phyloP scores from a whole-genome alignment of 2,113 vertebrate species.

The Drymodes brunneopygia region DNA sequence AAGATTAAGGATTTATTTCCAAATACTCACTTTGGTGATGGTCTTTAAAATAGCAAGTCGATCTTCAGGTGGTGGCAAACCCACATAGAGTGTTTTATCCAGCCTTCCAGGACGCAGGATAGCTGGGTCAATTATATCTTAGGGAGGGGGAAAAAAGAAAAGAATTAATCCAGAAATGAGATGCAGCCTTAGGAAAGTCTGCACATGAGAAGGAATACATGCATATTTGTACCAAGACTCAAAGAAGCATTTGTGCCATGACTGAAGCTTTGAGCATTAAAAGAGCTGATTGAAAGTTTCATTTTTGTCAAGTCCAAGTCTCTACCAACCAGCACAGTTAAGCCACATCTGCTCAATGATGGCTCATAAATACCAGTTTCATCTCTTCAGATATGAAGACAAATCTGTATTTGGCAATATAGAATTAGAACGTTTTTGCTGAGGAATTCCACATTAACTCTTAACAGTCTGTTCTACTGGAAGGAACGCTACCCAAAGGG shows the following conservation, averaged over 20 bases:
- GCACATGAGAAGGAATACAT: not conserved
- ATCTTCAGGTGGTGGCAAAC: conserved; percentile 86
- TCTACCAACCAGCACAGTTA: not conserved
- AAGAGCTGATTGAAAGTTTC: not conserved
- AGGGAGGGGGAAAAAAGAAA: not conserved
- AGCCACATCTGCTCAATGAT: not conserved
- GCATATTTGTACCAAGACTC: not conserved
- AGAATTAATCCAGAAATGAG: not conserved
- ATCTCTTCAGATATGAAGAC: not conserved
- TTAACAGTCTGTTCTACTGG: not conserved
- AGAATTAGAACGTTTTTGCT: not conserved
- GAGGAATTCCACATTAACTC: not conserved
- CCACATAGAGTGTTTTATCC: conserved; percentile 93
- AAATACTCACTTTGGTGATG: conserved; percentile 86
- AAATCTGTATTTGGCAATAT: not conserved
- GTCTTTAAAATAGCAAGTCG: conserved; percentile 89
- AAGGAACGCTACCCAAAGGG: not conserved
- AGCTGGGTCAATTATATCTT: conserved; percentile 95
- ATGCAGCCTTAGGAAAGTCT: not conserved
- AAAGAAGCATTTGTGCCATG: not conserved
- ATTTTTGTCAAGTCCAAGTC: not conserved
- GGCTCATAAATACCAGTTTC: not conserved
- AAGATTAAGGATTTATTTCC: not conserved
- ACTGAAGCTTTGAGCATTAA: not conserved
- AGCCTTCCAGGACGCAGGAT: conserved; percentile 91